Evolutionary conservation across 2,797 vertebrate genomes (phyloP), one percentile per base, ranked within the genome.

Genomic region (Parauchenoglanis ngamensis): DNA sequence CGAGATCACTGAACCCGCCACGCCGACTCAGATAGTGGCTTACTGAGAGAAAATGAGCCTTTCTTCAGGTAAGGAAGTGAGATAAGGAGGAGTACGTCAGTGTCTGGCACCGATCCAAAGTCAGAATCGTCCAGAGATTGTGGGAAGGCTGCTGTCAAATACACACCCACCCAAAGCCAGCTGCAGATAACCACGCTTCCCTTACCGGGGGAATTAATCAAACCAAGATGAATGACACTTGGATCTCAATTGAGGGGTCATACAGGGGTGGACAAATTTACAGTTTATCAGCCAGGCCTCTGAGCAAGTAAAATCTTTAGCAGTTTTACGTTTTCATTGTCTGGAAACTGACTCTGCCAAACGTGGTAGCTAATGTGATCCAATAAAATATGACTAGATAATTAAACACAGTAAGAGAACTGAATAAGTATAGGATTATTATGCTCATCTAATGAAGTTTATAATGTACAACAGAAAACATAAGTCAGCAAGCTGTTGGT

Each of bases 1-100:
- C 10, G 5, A 79, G 77, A 35, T 57, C 31, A 40, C 13, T 23
- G 28, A 79, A 59, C 19, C 28, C 4, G 19, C 21, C 10, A 40
- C 12, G 4, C 21, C 13, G 54, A 35, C 4, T 59, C 21, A 11
- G 28, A 40, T 35, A 25, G 54, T 10, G 19, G 6, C 7, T 54
- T 13, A 77, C 13, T n/a, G 31, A 59, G 54, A 44, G 31, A 40
- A 17, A 40, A 59, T 13, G 10, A 59, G 54, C 28, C 11, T 28
- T 79, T 79, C 21, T 68, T 75, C 92, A 91, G 92, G 93, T 93
- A 93, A 92, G 93, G 89, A 93, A 91, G 85, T 85, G 35, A 88
- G 93, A 92, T 92, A 90, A 90, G 83, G 70, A 83, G 87, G 86
- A 91, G 88, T 91, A 90, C 89, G 90, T 91, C 88, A 49, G 73